phyloP scores from a whole-genome alignment of 2,888 invertebrate genomes.

The Doris montereyensis region DNA sequence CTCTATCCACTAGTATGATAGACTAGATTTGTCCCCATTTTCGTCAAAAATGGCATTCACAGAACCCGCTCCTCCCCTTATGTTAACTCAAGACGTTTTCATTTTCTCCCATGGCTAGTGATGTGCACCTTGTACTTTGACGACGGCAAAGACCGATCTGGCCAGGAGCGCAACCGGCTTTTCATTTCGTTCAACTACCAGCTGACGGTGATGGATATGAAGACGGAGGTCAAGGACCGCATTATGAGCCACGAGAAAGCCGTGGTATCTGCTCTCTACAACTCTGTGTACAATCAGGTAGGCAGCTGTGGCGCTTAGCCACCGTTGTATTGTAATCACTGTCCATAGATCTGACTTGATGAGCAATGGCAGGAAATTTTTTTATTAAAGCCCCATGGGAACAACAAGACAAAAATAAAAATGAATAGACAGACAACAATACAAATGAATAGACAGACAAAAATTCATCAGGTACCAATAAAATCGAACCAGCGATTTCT shows the following conservation, averaged over 20 bases:
- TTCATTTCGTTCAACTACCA: constrained; percentile 72
- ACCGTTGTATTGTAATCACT: background rate
- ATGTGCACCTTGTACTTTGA: constrained; percentile 68
- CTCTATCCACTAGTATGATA: no score
- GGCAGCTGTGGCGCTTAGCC: background rate
- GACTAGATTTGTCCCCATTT: no score
- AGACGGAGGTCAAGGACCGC: constrained; percentile 68
- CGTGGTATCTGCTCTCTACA: constrained; percentile 68
- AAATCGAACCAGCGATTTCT: no score
- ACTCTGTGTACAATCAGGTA: constrained; percentile 71
- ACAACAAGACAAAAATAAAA: no score
- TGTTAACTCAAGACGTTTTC: no score
- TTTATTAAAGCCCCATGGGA: background rate
- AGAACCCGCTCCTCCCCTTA: no score
- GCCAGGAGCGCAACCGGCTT: constrained; percentile 63
- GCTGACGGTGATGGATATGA: constrained; percentile 71
- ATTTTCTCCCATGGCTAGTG: no score
- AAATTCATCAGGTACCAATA: no score
- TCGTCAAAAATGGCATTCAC: no score
- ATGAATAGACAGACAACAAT: no score
- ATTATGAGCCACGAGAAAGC: constrained; percentile 72
- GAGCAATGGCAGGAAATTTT: background rate
- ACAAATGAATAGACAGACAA: no score
- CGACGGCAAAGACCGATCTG: constrained; percentile 61
- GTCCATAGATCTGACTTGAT: no score